phyloP scores from a whole-genome alignment of 2,888 invertebrate species.

The Salpingus planirostris region DNA sequence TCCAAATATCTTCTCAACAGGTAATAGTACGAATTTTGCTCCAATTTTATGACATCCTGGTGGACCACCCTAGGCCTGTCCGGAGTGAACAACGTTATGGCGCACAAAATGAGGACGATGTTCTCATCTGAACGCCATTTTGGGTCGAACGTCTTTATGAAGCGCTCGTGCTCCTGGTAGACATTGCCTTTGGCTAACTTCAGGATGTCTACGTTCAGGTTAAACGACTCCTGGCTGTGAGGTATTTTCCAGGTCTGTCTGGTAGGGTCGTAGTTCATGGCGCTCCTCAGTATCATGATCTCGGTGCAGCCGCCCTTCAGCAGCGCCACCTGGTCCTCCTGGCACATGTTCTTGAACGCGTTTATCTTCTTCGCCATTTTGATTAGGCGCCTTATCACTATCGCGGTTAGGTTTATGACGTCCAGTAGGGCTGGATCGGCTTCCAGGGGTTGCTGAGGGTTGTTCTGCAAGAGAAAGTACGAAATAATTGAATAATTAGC shows the following conservation, averaged over 20 bases:
- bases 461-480: conserved; percentile 18
- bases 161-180: conserved; percentile 78
- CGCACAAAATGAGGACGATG: conserved; percentile 83
- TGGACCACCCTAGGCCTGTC: conserved; percentile 72
- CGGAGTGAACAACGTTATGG: conserved; percentile 85
- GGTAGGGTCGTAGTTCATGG: conserved; percentile 83
- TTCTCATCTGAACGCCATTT: conserved; percentile 81
- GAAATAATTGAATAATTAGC: conserved; percentile 6
- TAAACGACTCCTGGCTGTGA: conserved; percentile 64
- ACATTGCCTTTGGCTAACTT: conserved; percentile 86
- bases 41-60: conserved; percentile 72
- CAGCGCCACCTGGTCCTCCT: conserved; percentile 83
- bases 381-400: conserved; percentile 79
- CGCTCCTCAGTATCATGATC: conserved; percentile 90
- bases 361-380: conserved; percentile 79
- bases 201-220: conserved; percentile 80
- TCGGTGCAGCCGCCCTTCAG: conserved; percentile 93
- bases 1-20: conserved; percentile 75
- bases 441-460: conserved; percentile 28
- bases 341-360: conserved; percentile 88
- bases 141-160: conserved; percentile 76
- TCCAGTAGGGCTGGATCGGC: conserved; percentile 66
- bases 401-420: conserved; percentile 83
- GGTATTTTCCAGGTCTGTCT: conserved; percentile 87
- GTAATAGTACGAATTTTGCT: conserved; percentile 89